Percentiles rank a stretch among this genome's conserved stretches.
Evolutionary conservation across 2,888 invertebrate species (phyloP).

Genomic region (Flexamia atlantica): DNA sequence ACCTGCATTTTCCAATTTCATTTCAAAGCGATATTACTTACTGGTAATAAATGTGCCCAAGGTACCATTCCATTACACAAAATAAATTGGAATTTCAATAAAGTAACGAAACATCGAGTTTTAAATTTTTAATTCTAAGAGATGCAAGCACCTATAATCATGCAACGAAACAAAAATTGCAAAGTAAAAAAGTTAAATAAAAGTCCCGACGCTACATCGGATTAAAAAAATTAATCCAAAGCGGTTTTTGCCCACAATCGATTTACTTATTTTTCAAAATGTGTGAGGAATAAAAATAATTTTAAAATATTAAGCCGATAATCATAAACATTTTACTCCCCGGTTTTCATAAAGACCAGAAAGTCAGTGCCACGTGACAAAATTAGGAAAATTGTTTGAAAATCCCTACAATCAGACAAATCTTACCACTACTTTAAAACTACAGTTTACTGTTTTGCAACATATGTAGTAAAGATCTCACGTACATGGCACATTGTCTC

Average conservation of each 20-base stretch:
- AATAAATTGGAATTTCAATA: slow-evolving; percentile 24
- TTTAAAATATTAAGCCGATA: not conserved
- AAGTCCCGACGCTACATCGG: slow-evolving; percentile 34
- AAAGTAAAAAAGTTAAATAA: slow-evolving; percentile 58
- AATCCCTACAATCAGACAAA: slow-evolving; percentile 55
- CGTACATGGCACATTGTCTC: slow-evolving; percentile 73
- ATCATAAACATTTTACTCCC: not conserved
- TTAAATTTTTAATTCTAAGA: slow-evolving; percentile 10
- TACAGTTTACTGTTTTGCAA: slow-evolving; percentile 62
- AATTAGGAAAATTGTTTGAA: slow-evolving; percentile 53
- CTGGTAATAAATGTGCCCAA: slow-evolving; percentile 32
- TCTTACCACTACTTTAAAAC: slow-evolving; percentile 61
- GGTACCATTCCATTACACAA: slow-evolving; percentile 51
- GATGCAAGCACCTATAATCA: slow-evolving; percentile 48
- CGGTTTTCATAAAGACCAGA: slow-evolving; percentile 31
- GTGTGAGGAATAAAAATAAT: not conserved
- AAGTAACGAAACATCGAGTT: slow-evolving; percentile 5
- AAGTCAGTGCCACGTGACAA: slow-evolving; percentile 57
- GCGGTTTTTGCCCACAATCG: slow-evolving; percentile 33
- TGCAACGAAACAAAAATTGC: slow-evolving; percentile 54
- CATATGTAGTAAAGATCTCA: slow-evolving; percentile 68
- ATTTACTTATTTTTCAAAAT: not conserved
- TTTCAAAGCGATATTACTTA: slow-evolving; percentile 43
- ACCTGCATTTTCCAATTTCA: slow-evolving; percentile 52
- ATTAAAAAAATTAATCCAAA: not conserved